Percentiles rank a stretch among this genome's conserved stretches.
These are phyloP conservation scores for Tychaedon coryphoeus DNA, from an alignment of 2,113 vertebrate species.

Conservation along the genomic window DNA sequence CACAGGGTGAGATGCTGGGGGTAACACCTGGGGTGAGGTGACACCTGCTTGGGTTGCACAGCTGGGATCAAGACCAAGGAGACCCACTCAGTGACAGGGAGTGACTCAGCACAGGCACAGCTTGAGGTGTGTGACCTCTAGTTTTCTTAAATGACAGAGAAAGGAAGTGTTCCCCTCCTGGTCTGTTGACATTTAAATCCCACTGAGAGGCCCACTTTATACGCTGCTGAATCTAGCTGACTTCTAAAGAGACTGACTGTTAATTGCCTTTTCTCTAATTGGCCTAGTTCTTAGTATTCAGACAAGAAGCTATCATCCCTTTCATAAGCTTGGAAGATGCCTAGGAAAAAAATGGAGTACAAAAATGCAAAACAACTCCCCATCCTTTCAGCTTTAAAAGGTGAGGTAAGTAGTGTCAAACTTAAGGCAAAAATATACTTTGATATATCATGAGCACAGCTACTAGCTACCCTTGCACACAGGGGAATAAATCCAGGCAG, in stretches of 20 bases:
- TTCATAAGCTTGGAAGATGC: background rate
- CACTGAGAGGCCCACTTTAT: background rate
- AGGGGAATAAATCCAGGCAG: background rate
- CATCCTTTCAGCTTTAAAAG: background rate
- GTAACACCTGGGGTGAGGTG: background rate
- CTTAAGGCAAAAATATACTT: background rate
- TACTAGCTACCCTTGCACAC: background rate
- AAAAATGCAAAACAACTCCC: background rate
- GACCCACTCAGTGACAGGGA: background rate
- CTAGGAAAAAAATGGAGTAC: background rate
- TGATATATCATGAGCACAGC: background rate
- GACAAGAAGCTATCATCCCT: background rate
- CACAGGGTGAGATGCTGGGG: accelerated
- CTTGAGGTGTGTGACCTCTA: background rate
- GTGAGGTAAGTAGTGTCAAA: background rate
- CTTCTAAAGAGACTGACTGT: background rate
- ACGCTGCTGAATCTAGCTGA: background rate
- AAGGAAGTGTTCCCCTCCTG: background rate
- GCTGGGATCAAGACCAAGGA: background rate
- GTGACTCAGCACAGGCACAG: background rate
- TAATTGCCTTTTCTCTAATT: background rate
- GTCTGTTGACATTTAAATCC: background rate
- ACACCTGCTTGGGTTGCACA: background rate
- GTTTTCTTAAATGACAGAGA: background rate
- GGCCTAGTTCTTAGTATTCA: background rate